phyloP scores from a whole-genome alignment of 2,797 vertebrate species.

The Iguana delicatissima region DNA sequence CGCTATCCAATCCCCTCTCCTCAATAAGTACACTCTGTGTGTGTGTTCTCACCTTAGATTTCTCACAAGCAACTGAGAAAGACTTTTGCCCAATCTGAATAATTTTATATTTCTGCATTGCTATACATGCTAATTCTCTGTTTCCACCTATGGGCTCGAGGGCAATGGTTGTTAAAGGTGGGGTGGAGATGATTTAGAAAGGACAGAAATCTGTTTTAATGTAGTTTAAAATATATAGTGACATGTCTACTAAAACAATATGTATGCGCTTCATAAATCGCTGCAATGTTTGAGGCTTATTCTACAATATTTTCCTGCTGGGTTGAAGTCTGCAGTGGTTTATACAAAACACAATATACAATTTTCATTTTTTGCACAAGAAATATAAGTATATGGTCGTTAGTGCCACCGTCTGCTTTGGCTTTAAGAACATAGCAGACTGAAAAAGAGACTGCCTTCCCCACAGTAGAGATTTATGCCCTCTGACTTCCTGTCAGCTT shows the following conservation, averaged over 20 bases:
- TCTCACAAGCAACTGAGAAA: conserved; percentile 43
- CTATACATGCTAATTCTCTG: background rate
- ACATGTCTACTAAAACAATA: background rate
- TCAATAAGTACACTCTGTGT: conserved; percentile 45
- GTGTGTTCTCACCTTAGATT: conserved; percentile 58
- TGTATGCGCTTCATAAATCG: too few relatives aligned
- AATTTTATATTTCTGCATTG: conserved; percentile 55
- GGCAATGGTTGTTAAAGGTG: background rate
- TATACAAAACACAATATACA: background rate
- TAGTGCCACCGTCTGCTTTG: background rate
- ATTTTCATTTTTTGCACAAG: too few relatives aligned
- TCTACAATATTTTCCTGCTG: background rate
- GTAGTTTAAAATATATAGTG: background rate
- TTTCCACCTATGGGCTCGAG: background rate
- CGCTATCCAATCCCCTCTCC: background rate
- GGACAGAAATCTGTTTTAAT: background rate
- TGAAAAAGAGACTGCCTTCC: conserved; percentile 16
- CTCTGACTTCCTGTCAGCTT: conserved; percentile 36
- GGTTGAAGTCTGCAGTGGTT: background rate
- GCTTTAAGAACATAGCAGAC: conserved; percentile 12
- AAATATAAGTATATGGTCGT: background rate
- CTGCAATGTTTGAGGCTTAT: background rate
- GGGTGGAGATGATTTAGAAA: background rate
- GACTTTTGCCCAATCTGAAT: conserved; percentile 54
- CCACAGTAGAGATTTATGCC: conserved; percentile 39